Conservation (phyloP, 2,888 invertebrate species). For the Unio pictorum region DNA sequence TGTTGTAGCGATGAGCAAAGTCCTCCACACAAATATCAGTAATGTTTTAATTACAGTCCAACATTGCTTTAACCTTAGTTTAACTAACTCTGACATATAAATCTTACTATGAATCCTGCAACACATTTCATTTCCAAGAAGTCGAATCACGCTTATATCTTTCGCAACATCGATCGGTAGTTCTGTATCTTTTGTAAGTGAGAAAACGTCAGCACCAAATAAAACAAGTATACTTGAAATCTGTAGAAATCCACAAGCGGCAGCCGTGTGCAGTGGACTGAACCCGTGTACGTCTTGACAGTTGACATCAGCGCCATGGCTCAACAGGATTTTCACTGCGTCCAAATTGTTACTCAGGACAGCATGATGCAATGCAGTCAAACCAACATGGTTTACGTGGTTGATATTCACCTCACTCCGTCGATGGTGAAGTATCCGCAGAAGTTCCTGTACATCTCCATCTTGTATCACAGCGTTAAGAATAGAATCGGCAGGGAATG, state of each 20-base stretch:
- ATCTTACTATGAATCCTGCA: constrained; percentile 43
- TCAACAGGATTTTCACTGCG: constrained; percentile 58
- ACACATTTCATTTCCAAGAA: constrained; percentile 56
- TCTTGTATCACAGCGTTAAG: constrained; percentile 63
- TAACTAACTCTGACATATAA: too few relatives aligned
- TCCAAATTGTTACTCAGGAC: constrained; percentile 64
- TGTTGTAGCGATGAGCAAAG: too few relatives aligned
- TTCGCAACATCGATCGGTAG: constrained; percentile 60
- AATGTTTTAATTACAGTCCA: too few relatives aligned
- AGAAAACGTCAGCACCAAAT: constrained; percentile 60
- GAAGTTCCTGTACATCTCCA: constrained; percentile 56
- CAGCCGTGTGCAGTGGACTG: constrained; percentile 62
- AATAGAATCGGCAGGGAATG: constrained; percentile 62
- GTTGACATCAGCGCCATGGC: constrained; percentile 54
- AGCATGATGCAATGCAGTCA: constrained; percentile 63
- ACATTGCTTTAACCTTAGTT: too few relatives aligned
- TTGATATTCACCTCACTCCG: constrained; percentile 51
- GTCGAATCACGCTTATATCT: constrained; percentile 50
- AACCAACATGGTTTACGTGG: constrained; percentile 57
- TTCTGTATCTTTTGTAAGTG: constrained; percentile 53
- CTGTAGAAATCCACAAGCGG: constrained; percentile 61
- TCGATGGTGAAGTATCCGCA: constrained; percentile 41
- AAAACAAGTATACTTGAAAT: constrained; percentile 57
- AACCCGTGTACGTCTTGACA: constrained; percentile 62
- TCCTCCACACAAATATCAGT: too few relatives aligned